A percentile compares a stretch with the other conserved stretches of the same genome.
Evolutionary conservation across 2,888 invertebrate genomes (phyloP).

Genomic region (Epirrhoe alternata): DNA sequence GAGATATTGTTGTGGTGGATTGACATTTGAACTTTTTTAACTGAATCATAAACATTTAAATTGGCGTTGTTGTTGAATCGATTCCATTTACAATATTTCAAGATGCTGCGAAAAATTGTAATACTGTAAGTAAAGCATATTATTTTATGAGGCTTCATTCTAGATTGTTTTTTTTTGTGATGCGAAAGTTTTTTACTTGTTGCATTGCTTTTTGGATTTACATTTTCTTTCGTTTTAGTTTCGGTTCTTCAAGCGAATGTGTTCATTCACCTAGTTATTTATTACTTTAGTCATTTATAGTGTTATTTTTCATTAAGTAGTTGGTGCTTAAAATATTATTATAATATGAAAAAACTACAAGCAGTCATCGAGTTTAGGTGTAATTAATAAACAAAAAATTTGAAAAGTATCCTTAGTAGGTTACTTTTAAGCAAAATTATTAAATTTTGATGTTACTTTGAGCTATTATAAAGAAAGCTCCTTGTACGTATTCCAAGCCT

Average conservation of each 20-base stretch:
- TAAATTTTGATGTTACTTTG: too few relatives aligned
- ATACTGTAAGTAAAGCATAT: not conserved
- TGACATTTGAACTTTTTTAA: not conserved
- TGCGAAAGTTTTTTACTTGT: not conserved
- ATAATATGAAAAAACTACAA: not conserved
- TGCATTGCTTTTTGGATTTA: not conserved
- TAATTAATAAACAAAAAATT: not conserved
- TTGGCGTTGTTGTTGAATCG: not conserved
- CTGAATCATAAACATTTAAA: not conserved
- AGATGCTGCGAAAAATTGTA: not conserved
- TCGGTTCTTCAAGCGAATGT: constrained; percentile 2
- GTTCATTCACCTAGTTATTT: not conserved
- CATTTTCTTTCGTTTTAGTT: not conserved
- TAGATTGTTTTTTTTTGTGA: not conserved
- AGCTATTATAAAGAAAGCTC: too few relatives aligned
- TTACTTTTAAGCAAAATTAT: too few relatives aligned
- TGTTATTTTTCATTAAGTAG: not conserved
- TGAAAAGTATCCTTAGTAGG: too few relatives aligned
- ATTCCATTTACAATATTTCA: not conserved
- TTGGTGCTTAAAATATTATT: not conserved
- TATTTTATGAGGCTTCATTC: not conserved
- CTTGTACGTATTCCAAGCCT: too few relatives aligned
- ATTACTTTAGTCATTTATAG: not conserved
- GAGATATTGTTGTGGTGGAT: not conserved
- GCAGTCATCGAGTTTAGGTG: not conserved